These are phyloP conservation scores for Probaryconus sp. DNA, from an alignment of 1,140 invertebrate species.

Conservation along the genomic window DNA sequence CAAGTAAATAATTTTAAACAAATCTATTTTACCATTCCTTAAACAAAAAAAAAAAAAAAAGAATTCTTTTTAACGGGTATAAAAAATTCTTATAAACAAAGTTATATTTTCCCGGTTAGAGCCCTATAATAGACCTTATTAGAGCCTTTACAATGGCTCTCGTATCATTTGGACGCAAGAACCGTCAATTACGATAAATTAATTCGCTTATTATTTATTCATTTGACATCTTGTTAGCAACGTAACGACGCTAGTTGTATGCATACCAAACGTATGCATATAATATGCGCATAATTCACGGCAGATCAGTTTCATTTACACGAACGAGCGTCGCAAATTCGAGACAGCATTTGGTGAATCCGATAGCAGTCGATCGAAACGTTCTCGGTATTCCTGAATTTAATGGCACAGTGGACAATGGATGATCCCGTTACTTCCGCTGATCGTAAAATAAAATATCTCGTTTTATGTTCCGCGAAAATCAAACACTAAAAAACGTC, in stretches of 20 bases:
- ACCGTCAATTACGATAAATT: slow-evolving; percentile 22
- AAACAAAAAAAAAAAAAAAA: too few species aligned
- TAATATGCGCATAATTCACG: slow-evolving; percentile 51
- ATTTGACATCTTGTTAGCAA: slow-evolving; percentile 42
- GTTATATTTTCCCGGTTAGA: too few species aligned
- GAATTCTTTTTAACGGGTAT: too few species aligned
- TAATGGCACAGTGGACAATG: slow-evolving; percentile 34
- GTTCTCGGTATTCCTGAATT: slow-evolving; percentile 31
- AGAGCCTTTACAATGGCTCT: too few species aligned
- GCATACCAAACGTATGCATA: slow-evolving; percentile 33
- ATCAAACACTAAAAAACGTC: slow-evolving; percentile 23
- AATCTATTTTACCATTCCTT: too few species aligned
- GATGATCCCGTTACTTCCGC: slow-evolving; percentile 31
- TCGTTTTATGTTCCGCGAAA: slow-evolving; percentile 31
- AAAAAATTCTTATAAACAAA: too few species aligned
- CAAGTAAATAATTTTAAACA: too few species aligned
- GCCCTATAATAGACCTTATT: too few species aligned
- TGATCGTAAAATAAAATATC: slow-evolving; percentile 38
- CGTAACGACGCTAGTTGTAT: slow-evolving; percentile 23
- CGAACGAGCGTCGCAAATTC: slow-evolving; percentile 23
- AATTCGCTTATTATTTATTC: slow-evolving; percentile 40
- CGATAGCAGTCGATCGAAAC: slow-evolving; percentile 38
- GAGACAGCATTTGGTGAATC: slow-evolving; percentile 28
- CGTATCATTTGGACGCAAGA: neutral
- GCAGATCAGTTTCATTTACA: slow-evolving; percentile 48